A percentile compares a stretch with the other conserved stretches of the same genome.
These are phyloP conservation scores for Brachionus asplanchnoidis DNA, from an alignment of 1,140 invertebrate genomes.

Conservation along the genomic window DNA sequence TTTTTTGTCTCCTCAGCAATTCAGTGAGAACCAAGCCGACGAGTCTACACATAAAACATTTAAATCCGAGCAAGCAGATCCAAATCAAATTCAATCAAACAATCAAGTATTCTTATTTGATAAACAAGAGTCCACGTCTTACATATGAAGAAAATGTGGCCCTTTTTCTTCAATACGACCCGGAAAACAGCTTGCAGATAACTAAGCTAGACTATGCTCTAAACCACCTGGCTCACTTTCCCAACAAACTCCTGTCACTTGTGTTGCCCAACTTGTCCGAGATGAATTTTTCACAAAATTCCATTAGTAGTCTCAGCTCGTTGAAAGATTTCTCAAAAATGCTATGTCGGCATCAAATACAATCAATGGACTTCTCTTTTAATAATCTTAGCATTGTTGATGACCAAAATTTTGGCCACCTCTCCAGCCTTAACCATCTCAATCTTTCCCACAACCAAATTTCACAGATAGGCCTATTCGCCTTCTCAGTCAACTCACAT, in stretches of 20 bases:
- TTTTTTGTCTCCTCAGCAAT: background rate
- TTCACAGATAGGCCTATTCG: background rate
- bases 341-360: background rate
- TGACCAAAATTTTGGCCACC: background rate
- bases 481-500: background rate
- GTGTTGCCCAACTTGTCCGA: background rate
- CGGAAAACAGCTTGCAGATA: background rate
- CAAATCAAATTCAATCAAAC: background rate
- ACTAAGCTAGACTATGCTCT: background rate
- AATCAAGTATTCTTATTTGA: background rate
- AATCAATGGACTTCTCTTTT: background rate
- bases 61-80: background rate
- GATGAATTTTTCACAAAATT: background rate
- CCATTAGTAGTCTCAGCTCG: background rate
- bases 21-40: background rate
- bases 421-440: background rate
- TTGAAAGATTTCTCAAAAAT: background rate
- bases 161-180: background rate
- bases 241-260: background rate
- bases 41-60: background rate
- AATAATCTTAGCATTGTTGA: background rate
- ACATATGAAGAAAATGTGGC: background rate
- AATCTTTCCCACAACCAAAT: slow-evolving; percentile 22
- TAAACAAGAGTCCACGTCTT: background rate
- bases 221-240: background rate